These are phyloP conservation scores for Dione juno DNA, from an alignment of 2,888 invertebrate genomes.

Conservation along the genomic window DNA sequence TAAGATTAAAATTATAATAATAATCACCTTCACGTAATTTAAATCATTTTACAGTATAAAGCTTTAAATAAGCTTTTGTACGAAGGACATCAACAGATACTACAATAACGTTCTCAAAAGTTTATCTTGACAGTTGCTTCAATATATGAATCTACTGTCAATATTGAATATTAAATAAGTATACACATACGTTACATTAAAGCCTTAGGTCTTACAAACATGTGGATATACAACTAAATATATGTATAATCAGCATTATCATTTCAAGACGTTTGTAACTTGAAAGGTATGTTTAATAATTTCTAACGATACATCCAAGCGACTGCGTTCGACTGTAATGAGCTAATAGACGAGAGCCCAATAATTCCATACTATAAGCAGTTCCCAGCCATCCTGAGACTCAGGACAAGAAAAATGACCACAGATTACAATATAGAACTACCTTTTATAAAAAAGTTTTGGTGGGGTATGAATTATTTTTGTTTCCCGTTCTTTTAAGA, in stretches of 20 bases:
- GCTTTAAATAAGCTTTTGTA: no score
- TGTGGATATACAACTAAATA: not conserved
- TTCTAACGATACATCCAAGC: conserved; percentile 17
- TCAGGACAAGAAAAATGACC: conserved; percentile 64
- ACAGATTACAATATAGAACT: conserved; percentile 50
- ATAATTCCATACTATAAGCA: conserved; percentile 68
- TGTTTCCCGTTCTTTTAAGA: no score
- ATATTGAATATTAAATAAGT: no score
- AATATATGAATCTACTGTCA: no score
- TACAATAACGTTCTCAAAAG: no score
- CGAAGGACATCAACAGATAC: no score
- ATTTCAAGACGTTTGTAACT: conserved; percentile 16
- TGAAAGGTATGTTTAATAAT: conserved; percentile 22
- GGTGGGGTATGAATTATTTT: not conserved
- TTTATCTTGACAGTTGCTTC: no score
- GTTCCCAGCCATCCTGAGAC: conserved; percentile 77
- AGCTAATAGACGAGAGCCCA: conserved; percentile 51
- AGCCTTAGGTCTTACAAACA: not conserved
- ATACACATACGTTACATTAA: no score
- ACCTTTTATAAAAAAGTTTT: not conserved
- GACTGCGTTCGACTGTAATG: conserved; percentile 31
- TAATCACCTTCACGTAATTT: no score
- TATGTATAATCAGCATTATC: conserved; percentile 13
- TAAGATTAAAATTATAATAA: no score
- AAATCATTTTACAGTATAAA: no score